A percentile compares a stretch with the other conserved stretches of the same genome.
Conservation (phyloP, 2,113 vertebrate genomes). For the Ailuropoda melanoleuca region DNA sequence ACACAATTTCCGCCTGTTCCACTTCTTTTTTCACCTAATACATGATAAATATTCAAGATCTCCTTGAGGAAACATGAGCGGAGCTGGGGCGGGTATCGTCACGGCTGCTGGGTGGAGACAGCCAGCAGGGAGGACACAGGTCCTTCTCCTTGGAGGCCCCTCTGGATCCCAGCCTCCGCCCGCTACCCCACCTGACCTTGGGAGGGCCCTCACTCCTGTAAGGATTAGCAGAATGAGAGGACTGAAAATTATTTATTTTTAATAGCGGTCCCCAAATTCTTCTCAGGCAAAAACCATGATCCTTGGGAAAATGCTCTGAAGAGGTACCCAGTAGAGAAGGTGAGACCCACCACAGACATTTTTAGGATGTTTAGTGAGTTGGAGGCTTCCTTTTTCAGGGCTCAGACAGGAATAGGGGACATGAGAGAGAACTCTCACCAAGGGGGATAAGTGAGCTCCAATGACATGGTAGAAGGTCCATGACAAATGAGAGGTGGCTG, state of each 20-base stretch:
- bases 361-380: neutral
- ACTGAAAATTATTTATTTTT: constrained; percentile 33
- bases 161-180: neutral
- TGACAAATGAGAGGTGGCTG: neutral
- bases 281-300: neutral
- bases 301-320: neutral
- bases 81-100: neutral
- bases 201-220: neutral
- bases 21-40: constrained; percentile 78
- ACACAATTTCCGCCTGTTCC: constrained; percentile 79
- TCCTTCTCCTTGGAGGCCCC: constrained; percentile 3
- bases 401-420: neutral
- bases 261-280: neutral
- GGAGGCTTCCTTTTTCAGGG: neutral
- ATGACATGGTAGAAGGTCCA: neutral
- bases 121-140: neutral
- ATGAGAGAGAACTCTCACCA: neutral
- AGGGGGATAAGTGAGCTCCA: neutral
- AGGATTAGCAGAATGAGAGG: neutral
- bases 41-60: constrained; percentile 80
- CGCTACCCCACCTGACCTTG: neutral
- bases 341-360: neutral
- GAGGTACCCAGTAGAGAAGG: neutral
- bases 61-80: constrained; percentile 57
- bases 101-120: neutral